Evolutionary conservation across 2,797 vertebrate species (phyloP), one percentile per base, ranked within the genome.

Genomic region (Telmatherina bonti): DNA sequence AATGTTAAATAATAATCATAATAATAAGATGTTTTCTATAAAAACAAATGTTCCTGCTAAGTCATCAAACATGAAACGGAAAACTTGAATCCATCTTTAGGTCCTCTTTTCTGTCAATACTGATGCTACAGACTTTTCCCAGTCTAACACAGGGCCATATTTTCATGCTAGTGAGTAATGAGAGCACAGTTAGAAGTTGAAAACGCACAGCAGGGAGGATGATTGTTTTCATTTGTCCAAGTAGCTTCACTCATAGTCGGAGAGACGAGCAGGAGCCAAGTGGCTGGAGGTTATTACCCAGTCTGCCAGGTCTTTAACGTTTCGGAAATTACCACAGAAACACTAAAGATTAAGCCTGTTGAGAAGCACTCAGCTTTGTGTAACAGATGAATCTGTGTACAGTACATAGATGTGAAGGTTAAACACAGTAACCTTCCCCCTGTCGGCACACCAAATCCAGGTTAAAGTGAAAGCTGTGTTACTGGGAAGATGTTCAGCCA

Each of bases 171-270:
- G 51, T 12, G 60, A 59, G 18, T 41, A 52, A 69, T 69, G 24
- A 52, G 15, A 30, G n/a, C n/a, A 20, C 24, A 27, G 36, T 49
- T 29, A 45, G 27, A 30, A 9, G 9, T 36, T 7, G 62, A 65
- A 54, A 54, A 54, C 43, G 4, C 5, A 5, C 49, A 49, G 51
- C 45, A 18, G 30, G 27, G 29, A 53, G 15, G n/a, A 66, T n/a
- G 22, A 26, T 12, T 56, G 51, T 35, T 67, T 74, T 56, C 41
- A 31, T 67, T 55, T 74, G 38, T 16, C 49, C 12, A 22, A 52
- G 24, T 22, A 41, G 61, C 33, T 53, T 33, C 70, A 59, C 24
- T 62, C 45, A 2, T 54, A 3, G 33, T 45, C 41, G 38, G 27
- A 12, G 27, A 20, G 11, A 13, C 1, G 22, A 67, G 64, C 8